phyloP scores from a whole-genome alignment of 1,140 invertebrate species.

The Megalonaias nervosa region DNA sequence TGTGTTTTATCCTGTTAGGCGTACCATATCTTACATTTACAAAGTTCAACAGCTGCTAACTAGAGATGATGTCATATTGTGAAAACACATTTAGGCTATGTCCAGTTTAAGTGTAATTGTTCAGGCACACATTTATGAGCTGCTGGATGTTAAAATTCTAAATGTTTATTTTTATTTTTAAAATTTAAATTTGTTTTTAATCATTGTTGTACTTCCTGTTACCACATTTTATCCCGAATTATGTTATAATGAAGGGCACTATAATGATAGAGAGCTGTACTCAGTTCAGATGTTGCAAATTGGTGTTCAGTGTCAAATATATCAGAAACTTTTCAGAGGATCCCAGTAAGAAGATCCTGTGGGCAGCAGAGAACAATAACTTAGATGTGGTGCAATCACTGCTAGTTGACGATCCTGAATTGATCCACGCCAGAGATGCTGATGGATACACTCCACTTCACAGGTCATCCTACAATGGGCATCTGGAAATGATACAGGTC shows the following conservation, averaged over 20 bases:
- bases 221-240: neutral
- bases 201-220: neutral
- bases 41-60: too few species aligned
- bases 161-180: neutral
- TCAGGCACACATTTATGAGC: neutral
- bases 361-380: conserved; percentile 87
- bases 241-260: neutral
- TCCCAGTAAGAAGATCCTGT: conserved; percentile 75
- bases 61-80: too few species aligned
- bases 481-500: conserved; percentile 83
- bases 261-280: neutral
- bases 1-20: too few species aligned
- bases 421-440: conserved; percentile 82
- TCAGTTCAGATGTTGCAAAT: neutral
- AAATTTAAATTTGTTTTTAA: neutral
- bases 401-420: conserved; percentile 75
- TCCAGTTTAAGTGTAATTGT: too few species aligned
- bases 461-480: conserved; percentile 92
- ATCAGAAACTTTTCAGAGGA: conserved; percentile 48
- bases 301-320: neutral
- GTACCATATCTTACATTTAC: too few species aligned
- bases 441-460: conserved; percentile 95
- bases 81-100: too few species aligned
- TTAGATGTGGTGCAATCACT: conserved; percentile 79
- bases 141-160: neutral